Evolutionary conservation across 2,113 vertebrate genomes (phyloP), one percentile per base, ranked within the genome.

Genomic region (Ptilonorhynchus violaceus): DNA sequence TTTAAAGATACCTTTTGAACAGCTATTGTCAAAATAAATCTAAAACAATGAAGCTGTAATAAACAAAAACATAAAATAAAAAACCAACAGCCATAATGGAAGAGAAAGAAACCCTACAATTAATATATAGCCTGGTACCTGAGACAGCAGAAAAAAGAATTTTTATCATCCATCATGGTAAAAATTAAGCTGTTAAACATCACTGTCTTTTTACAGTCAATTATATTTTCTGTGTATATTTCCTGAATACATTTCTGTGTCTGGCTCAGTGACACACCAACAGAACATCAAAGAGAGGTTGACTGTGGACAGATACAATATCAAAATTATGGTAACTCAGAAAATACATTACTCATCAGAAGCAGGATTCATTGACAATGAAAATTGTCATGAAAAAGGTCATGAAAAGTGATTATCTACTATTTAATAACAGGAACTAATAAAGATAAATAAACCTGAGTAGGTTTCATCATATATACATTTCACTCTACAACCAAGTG

Each of bases 271-370:
- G 4, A 33, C 31, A 56, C 8, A 56, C 18, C 63, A 56, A 42
- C 11, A 85, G 39, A 85, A 35, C 31, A 56, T 78, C 39, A 58
- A 53, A 85, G 24, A 79, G 17, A 44, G 18, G 13, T 13, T 47
- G 52, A 44, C 17, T 70, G 27, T 12, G n/a, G 21, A 39, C 4
- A 78, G 52, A 64, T 62, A 55, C 0, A 0, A 1, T 39, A 62
- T 28, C 15, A 31, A 53, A 70, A 63, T 55, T 47, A 37, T 17
- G 72, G 25, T 78, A 44, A 33, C 14, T 75, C 30, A 50, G 73
- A 94, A 92, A 56, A 22, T 23, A 56, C 20, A 23, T 67, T 73
- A 62, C 23, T 78, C 25, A 21, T 66, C 27, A 87, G 58, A 87
- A 82, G 10, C 18, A 13, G 4, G 10, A 63, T 53, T 83, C 12